These are phyloP conservation scores for Myiopsitta monachus DNA, from an alignment of 2,113 vertebrate species.

Conservation along the genomic window DNA sequence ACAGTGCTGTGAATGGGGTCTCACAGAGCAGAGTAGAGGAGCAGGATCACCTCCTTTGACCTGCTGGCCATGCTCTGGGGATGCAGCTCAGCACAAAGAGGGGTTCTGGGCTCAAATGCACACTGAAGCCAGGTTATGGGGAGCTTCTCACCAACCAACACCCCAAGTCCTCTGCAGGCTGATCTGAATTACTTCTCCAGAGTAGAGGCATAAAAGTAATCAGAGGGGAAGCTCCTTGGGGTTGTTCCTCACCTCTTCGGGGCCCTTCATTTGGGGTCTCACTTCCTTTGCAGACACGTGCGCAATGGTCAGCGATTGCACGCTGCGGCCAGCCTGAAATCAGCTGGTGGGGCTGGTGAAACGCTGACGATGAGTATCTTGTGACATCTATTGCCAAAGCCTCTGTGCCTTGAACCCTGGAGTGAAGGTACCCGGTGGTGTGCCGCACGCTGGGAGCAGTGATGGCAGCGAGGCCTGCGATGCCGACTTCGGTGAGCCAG, in stretches of 20 bases:
- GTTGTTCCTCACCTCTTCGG: accelerated
- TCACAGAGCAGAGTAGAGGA: not conserved
- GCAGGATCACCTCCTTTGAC: not conserved
- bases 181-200: not conserved
- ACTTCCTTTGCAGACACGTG: constrained; percentile 79
- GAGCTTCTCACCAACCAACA: not conserved
- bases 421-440: constrained; percentile 27
- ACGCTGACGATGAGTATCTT: constrained; percentile 94
- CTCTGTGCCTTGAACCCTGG: constrained; percentile 88
- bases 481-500: constrained; percentile 88
- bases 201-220: not conserved
- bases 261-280: not conserved
- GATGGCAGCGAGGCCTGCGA: constrained; percentile 86
- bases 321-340: constrained; percentile 99
- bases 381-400: constrained; percentile 97
- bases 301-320: constrained; percentile 90
- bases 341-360: constrained; percentile 99
- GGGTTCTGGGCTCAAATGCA: not conserved
- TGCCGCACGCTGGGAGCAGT: constrained; percentile 61
- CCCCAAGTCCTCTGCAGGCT: not conserved
- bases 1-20: not conserved
- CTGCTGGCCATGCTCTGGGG: not conserved
- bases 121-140: not conserved
- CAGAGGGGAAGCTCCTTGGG: not conserved
- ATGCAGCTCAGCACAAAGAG: not conserved